Evolutionary conservation across 2,888 invertebrate genomes (phyloP).

Genomic region (Patella ulyssiponensis): DNA sequence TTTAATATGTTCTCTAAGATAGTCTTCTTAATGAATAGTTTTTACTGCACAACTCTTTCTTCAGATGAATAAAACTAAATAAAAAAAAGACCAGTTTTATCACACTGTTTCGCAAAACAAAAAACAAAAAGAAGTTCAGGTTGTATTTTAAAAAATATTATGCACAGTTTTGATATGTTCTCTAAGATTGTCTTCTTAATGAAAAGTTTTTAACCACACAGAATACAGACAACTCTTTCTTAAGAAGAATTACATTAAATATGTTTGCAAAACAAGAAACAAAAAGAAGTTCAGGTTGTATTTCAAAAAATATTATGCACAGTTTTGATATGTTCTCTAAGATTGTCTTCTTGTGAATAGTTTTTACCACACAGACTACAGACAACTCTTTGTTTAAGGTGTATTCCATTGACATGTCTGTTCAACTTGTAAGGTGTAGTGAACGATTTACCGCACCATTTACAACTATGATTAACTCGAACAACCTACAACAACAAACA

Average conservation of each 20-base stretch:
- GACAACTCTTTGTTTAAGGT: not conserved
- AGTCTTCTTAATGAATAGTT: no score
- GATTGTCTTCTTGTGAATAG: not conserved
- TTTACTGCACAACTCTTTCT: no score
- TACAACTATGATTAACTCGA: not conserved
- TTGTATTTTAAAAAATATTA: not conserved
- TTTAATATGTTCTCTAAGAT: no score
- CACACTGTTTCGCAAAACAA: no score
- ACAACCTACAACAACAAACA: not conserved
- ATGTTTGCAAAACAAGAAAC: no score
- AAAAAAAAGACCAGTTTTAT: no score
- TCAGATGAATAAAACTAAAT: no score
- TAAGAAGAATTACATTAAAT: not conserved
- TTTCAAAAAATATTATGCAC: not conserved
- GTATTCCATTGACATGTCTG: constrained; percentile 1
- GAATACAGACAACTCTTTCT: not conserved
- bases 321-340: not conserved
- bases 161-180: not conserved
- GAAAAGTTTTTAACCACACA: not conserved
- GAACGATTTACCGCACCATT: constrained; percentile 1
- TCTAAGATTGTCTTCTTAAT: not conserved
- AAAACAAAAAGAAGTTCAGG: no score
- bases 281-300: no score
- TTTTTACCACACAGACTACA: not conserved
- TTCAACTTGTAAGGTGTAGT: constrained; percentile 5